phyloP scores from a whole-genome alignment of 2,888 invertebrate species.

The Caenorhabditis becei region DNA sequence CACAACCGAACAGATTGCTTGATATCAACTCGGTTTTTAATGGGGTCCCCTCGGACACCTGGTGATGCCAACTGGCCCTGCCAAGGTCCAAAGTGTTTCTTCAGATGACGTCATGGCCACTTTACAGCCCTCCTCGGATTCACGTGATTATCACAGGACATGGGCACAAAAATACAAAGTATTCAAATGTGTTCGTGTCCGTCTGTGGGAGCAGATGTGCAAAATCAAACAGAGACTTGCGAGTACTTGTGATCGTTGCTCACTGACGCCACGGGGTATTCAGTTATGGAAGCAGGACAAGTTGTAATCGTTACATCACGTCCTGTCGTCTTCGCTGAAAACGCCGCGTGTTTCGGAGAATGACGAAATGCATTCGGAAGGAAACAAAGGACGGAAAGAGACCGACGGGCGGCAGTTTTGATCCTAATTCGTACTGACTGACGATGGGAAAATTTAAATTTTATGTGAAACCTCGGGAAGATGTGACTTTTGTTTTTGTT shows the following conservation, averaged over 20 bases:
- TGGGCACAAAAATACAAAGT: neutral
- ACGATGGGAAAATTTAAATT: neutral
- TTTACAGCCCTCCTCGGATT: neutral
- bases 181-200: conserved; percentile 1
- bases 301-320: conserved; percentile 1
- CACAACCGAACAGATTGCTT: too few species aligned
- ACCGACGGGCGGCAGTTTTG: neutral
- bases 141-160: conserved; percentile 15
- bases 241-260: neutral
- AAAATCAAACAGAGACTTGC: conserved; percentile 2
- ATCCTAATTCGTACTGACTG: neutral
- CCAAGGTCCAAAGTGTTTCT: conserved; percentile 17
- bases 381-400: neutral
- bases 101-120: neutral
- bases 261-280: neutral
- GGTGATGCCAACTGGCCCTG: neutral
- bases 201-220: conserved; percentile 3
- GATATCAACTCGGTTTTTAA: too few species aligned
- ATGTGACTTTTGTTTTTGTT: neutral
- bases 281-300: neutral
- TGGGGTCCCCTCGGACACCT: neutral
- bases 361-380: neutral
- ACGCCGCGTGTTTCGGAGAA: neutral
- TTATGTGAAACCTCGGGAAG: neutral
- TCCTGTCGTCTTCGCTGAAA: neutral